Percentiles rank a stretch among this genome's conserved stretches.
Evolutionary conservation across 2,888 invertebrate species (phyloP).

Genomic region (Drymonia ruficornis): DNA sequence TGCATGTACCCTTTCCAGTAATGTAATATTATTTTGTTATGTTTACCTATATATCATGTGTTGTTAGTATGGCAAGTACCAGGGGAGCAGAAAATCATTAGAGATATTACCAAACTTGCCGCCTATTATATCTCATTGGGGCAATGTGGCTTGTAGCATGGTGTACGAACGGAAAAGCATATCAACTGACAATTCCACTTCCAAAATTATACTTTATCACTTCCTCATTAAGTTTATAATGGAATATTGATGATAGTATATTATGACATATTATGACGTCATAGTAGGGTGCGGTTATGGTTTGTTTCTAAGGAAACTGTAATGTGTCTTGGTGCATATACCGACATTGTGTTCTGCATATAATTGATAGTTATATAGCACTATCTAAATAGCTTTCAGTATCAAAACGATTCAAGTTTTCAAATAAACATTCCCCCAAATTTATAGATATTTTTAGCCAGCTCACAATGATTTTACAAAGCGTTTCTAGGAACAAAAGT

Average conservation of each 20-base stretch:
- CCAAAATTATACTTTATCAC: slow-evolving; percentile 1
- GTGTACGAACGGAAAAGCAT: background rate
- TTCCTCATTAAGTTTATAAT: background rate
- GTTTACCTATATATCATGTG: background rate
- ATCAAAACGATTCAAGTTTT: no score
- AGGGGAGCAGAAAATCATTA: slow-evolving; percentile 22
- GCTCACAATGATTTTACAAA: no score
- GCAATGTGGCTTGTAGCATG: slow-evolving; percentile 24
- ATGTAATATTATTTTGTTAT: no score
- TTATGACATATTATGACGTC: background rate
- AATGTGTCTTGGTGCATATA: background rate
- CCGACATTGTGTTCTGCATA: no score
- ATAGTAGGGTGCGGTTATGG: background rate
- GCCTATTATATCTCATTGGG: slow-evolving; percentile 16
- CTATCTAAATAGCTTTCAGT: no score
- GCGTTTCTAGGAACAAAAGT: no score
- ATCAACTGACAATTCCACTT: slow-evolving; percentile 2
- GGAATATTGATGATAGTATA: background rate
- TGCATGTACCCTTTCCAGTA: no score
- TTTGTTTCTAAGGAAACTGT: background rate
- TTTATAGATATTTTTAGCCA: no score
- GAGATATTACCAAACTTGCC: slow-evolving; percentile 20
- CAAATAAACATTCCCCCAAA: no score
- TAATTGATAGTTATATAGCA: no score
- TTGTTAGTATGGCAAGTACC: slow-evolving; percentile 2